A percentile compares a stretch with the other conserved stretches of the same genome.
Conservation (phyloP, 2,888 invertebrate genomes). For the Pherbina coryleti region DNA sequence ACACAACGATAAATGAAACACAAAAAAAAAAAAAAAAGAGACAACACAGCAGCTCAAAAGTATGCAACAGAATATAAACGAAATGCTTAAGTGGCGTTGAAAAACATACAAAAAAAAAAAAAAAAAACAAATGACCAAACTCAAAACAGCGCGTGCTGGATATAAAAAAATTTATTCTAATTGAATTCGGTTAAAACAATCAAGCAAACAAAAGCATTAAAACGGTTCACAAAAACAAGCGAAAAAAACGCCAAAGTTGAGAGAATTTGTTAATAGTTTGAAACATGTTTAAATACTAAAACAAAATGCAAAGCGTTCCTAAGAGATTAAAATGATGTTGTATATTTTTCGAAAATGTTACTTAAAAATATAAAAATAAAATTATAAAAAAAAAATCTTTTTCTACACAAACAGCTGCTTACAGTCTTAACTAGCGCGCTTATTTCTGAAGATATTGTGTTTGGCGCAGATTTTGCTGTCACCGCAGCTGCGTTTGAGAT, state of each 20-base stretch:
- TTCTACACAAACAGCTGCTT: too few species aligned
- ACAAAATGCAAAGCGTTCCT: not conserved
- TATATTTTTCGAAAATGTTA: too few species aligned
- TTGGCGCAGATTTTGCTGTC: not conserved
- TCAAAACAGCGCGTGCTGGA: not conserved
- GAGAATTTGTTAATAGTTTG: not conserved
- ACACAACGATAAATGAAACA: not conserved
- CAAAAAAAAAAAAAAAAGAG: not conserved
- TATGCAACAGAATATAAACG: not conserved
- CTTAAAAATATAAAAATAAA: too few species aligned
- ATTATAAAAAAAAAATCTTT: too few species aligned
- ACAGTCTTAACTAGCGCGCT: not conserved
- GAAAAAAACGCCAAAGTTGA: not conserved
- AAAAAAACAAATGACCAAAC: not conserved
- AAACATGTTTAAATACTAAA: not conserved
- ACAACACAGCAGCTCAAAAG: not conserved
- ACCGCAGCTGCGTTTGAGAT: not conserved
- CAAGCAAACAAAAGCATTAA: not conserved
- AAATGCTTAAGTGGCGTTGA: not conserved
- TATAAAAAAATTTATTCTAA: not conserved
- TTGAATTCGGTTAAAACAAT: conserved; percentile 14
- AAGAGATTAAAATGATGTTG: not conserved
- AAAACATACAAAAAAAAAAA: not conserved
- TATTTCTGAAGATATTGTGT: not conserved
- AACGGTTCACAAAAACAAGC: too few species aligned